phyloP scores from a whole-genome alignment of 1,140 invertebrate genomes.

The Elymnias hypermnestra region DNA sequence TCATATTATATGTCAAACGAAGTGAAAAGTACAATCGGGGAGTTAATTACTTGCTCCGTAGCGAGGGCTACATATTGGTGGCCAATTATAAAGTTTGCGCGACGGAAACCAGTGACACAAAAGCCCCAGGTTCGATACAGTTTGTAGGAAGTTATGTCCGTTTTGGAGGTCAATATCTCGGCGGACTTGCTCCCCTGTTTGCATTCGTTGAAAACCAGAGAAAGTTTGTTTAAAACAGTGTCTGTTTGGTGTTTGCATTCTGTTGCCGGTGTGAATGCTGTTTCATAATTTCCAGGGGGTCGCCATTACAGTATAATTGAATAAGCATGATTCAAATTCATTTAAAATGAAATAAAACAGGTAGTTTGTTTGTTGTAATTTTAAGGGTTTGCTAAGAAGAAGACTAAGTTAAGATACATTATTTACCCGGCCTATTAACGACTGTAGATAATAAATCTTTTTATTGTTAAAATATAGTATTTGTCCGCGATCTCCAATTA shows the following conservation, averaged over 20 bases:
- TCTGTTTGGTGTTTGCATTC: slow-evolving; percentile 44
- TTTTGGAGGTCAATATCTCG: slow-evolving; percentile 15
- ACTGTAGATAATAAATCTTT: no score
- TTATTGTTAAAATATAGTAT: no score
- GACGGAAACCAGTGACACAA: slow-evolving; percentile 29
- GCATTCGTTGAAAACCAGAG: slow-evolving; percentile 45
- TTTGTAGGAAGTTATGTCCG: slow-evolving; percentile 9
- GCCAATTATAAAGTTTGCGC: slow-evolving; percentile 64
- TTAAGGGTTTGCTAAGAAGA: no score
- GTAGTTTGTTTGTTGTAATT: no score
- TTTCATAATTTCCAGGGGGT: slow-evolving; percentile 35
- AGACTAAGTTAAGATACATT: no score
- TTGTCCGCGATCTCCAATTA: no score
- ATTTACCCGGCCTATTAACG: no score
- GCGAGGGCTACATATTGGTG: slow-evolving; percentile 46
- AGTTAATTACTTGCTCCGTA: slow-evolving; percentile 48
- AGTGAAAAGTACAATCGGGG: slow-evolving; percentile 34
- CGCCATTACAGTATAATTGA: not conserved
- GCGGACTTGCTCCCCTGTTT: slow-evolving; percentile 43
- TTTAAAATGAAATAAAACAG: no score
- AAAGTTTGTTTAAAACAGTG: slow-evolving; percentile 51
- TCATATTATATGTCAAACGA: slow-evolving; percentile 27
- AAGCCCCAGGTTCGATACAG: slow-evolving; percentile 18
- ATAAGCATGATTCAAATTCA: no score
- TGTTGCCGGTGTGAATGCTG: slow-evolving; percentile 33